Percentiles rank a stretch among this genome's conserved stretches.
phyloP scores from a whole-genome alignment of 2,113 vertebrate genomes.

The Crotalus viridis region DNA sequence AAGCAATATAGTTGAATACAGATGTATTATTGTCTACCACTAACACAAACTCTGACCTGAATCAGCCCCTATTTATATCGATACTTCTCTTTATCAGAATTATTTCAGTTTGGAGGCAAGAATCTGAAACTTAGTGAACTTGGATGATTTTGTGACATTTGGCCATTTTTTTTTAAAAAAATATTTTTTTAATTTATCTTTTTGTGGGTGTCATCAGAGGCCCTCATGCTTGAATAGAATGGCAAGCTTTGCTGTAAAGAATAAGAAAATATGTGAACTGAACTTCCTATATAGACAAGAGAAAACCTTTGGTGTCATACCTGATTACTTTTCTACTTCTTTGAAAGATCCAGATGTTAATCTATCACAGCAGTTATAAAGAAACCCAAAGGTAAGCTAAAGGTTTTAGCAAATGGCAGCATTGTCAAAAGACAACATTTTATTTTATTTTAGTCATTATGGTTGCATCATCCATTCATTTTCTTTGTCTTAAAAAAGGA shows the following conservation, averaged over 20 bases:
- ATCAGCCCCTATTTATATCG: neutral
- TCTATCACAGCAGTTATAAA: neutral
- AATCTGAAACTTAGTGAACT: neutral
- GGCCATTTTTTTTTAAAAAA: neutral
- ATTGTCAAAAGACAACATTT: neutral
- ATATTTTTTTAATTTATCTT: neutral
- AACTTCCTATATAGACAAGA: neutral
- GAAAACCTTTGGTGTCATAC: neutral
- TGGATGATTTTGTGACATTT: neutral
- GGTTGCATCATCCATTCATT: neutral
- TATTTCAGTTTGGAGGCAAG: neutral
- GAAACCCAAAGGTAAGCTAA: neutral
- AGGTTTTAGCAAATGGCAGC: neutral
- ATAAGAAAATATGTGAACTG: neutral
- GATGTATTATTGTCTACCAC: neutral
- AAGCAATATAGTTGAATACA: neutral
- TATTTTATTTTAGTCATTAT: neutral
- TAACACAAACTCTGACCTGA: neutral
- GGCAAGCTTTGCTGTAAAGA: neutral
- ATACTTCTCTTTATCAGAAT: neutral
- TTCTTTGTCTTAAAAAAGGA: constrained; percentile 9
- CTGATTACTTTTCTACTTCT: neutral
- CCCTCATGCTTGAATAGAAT: neutral
- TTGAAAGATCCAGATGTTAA: neutral
- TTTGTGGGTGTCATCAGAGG: neutral